A percentile compares a stretch with the other conserved stretches of the same genome.
Evolutionary conservation across 2,113 vertebrate genomes (phyloP).

Genomic region (Limnothrissa miodon): DNA sequence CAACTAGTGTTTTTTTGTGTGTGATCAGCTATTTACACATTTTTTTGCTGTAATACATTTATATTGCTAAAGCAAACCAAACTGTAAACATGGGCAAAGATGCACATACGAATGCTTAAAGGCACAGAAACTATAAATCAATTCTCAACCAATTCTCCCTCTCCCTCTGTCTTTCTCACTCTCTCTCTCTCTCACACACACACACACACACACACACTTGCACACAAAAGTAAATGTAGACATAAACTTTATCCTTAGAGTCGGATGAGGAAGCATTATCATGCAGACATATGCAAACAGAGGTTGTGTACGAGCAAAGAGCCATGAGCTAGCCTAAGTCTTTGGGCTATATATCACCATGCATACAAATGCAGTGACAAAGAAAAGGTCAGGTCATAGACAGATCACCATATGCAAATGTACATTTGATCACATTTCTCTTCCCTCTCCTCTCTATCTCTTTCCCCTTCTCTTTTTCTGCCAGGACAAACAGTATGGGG

Average conservation of each 20-base stretch:
- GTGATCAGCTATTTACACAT: background rate
- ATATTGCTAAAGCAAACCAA: background rate
- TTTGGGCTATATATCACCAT: background rate
- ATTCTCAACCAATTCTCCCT: too few species aligned
- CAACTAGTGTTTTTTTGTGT: too few species aligned
- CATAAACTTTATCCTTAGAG: background rate
- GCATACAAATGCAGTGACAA: background rate
- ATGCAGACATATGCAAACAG: background rate
- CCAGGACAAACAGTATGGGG: background rate
- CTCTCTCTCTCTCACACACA: slow-evolving; percentile 19
- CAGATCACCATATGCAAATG: background rate
- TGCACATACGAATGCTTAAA: too few species aligned
- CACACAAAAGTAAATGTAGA: background rate
- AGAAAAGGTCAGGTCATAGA: slow-evolving; percentile 1
- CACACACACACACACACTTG: background rate
- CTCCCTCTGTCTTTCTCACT: slow-evolving; percentile 2
- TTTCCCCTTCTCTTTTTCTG: background rate
- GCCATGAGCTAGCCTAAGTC: background rate
- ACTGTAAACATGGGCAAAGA: background rate
- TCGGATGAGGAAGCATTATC: background rate
- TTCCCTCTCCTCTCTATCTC: background rate
- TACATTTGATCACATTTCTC: background rate
- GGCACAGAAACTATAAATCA: background rate
- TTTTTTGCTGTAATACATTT: background rate
- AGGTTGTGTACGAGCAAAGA: background rate